These are phyloP conservation scores for Branchellion lobata DNA, from an alignment of 2,888 invertebrate genomes.

Conservation along the genomic window DNA sequence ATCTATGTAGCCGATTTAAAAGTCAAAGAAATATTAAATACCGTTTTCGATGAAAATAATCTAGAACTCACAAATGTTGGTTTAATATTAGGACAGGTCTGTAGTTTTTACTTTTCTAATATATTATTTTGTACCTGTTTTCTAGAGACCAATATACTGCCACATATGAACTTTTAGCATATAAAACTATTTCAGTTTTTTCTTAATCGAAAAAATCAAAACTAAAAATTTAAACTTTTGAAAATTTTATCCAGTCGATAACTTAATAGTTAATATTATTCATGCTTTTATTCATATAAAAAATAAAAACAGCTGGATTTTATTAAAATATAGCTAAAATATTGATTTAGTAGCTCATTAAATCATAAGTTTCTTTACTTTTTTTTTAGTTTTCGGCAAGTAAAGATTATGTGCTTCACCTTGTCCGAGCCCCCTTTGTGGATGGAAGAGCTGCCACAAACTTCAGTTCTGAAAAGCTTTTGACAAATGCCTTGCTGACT, in stretches of 20 bases:
- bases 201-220: no score
- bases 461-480: neutral
- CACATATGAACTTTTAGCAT: neutral
- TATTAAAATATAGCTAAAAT: no score
- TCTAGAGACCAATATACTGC: neutral
- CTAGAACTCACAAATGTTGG: slow-evolving; percentile 27
- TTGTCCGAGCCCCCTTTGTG: slow-evolving; percentile 66
- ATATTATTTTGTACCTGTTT: neutral
- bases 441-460: neutral
- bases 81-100: slow-evolving; percentile 40
- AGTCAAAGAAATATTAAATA: slow-evolving; percentile 30
- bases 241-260: no score
- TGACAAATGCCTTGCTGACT: slow-evolving; percentile 1
- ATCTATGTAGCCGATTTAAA: slow-evolving; percentile 37
- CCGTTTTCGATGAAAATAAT: neutral
- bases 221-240: no score
- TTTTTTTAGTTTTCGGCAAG: slow-evolving; percentile 67
- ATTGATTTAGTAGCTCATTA: no score
- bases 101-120: slow-evolving; percentile 22
- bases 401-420: slow-evolving; percentile 76
- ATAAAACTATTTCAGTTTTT: neutral
- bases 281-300: no score
- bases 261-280: no score
- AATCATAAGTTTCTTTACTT: no score
- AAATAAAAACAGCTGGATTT: no score